phyloP scores from a whole-genome alignment of 2,113 vertebrate species.

The Chlorodrepanis virens region DNA sequence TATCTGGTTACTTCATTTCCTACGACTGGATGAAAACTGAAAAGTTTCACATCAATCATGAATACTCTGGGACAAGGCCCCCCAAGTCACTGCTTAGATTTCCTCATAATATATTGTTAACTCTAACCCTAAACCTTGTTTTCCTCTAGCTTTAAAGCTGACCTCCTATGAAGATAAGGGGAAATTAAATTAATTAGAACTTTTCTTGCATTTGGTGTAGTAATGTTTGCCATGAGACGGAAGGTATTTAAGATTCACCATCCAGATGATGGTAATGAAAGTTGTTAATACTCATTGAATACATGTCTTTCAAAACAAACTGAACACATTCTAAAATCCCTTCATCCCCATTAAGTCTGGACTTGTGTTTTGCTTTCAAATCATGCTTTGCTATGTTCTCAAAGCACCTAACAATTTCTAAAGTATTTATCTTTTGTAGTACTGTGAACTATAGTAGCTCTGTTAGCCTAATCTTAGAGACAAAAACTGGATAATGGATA shows the following conservation, averaged over 20 bases:
- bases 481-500: not conserved
- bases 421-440: not conserved
- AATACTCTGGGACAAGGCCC: not conserved
- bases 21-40: not conserved
- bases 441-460: not conserved
- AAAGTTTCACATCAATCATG: not conserved
- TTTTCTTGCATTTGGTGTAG: not conserved
- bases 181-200: not conserved
- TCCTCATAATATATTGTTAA: not conserved
- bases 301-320: not conserved
- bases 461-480: not conserved
- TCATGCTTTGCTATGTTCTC: not conserved
- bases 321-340: not conserved
- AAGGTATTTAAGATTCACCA: not conserved
- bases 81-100: not conserved
- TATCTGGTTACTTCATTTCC: not conserved
- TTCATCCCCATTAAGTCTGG: not conserved
- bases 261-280: not conserved
- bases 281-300: not conserved
- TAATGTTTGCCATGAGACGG: not conserved
- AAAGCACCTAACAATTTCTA: not conserved
- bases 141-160: not conserved
- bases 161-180: not conserved
- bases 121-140: not conserved
- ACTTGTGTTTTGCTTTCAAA: not conserved